Base-by-base conservation (phyloP, 2,113 vertebrate genomes). In the Columba livia region DNA sequence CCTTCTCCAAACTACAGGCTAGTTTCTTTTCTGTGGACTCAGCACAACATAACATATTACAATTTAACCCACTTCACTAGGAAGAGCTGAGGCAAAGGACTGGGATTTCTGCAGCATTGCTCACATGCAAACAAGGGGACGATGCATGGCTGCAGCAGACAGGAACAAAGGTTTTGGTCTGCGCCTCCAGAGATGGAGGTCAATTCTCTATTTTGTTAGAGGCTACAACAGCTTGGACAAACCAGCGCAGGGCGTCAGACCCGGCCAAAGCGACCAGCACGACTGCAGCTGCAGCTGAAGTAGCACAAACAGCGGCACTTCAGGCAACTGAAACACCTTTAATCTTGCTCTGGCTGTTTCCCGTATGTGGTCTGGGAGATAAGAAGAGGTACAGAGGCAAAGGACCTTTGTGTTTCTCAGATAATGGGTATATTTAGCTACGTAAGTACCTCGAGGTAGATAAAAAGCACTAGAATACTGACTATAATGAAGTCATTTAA, bases 91-190 rank as follows among this genome's bases (percentile, higher is more conserved):
- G 71, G 82, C 75, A 26, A 15, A 79, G 79, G 51, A 15, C 6
- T 17, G 0, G 1, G 64, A 19, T 51, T 74, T 47, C 62, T 10
- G 67, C 75, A 57, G 74, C 20, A 6, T 4, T 47, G 75, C 67
- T 62, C 31, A 13, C 19, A 0, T 1, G 47, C 26, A 56, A 57
- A 13, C 1, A 20, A 6, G 12, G 0, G 4, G 34, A 29, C 0
- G 8, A 50, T 17, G 1, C 13, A 40, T 10, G 13, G 40, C 40
- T 40, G 40, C 26, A 57, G 71, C 44, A 32, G 12, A 18, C 15
- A 42, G 61, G 40, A 89, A 12, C 10, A 42, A 16, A 29, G 53
- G 48, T 47, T 67, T 57, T 73, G 36, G 19, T 7, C 21, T 40
- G 19, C 1, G 25, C 15, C n/a, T n/a, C 56, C 50, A 18, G 42